Base-by-base conservation (phyloP, 2,113 vertebrate genomes). In the Myotis yumanensis region DNA sequence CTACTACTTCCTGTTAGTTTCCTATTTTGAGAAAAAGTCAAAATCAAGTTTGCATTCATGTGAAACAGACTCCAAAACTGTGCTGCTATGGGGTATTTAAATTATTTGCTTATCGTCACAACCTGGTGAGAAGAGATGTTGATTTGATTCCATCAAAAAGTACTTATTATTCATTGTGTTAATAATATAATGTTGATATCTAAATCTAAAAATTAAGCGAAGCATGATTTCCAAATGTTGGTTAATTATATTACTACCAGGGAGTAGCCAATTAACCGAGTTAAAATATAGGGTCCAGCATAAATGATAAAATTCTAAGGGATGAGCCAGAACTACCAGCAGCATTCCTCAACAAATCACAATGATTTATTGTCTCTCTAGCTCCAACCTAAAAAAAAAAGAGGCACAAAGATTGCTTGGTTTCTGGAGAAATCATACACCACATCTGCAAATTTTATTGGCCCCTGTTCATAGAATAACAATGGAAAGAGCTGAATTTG, bases 11-110 rank as follows among this genome's bases (percentile, higher is more conserved):
- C 64, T 52, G 75, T 84, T 64, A 76, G 64, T 80, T 25, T 90
- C 37, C 51, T 89, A 20, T 90, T 76, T 76, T 92, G 62, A 95
- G 92, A 82, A 77, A 59, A 94, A 95, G 23, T 75, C 28, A 95
- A 96, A 90, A 76, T 72, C 30, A 71, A 90, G 90, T 94, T 75
- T 88, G 54, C n/a, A 87, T 92, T 95, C 75, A 52, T 68, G 59
- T 72, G 71, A 90, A 96, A 90, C 48, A 71, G 48, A 57, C 52
- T 92, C 57, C 32, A 93, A 28, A 35, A 68, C 17, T 48, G 28
- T 82, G 32, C 30, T 89, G 43, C 82, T 92, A 46, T 89, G 51
- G 54, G 54, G 43, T 75, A 76, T 69, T 86, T 91, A 77, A 73
- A 96, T 86, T 84, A 73, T 52, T 57, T 64, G 46, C 48, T 91